A percentile compares a stretch with the other conserved stretches of the same genome.
phyloP scores from a whole-genome alignment of 2,888 invertebrate species.

The Platypus cylindrus region DNA sequence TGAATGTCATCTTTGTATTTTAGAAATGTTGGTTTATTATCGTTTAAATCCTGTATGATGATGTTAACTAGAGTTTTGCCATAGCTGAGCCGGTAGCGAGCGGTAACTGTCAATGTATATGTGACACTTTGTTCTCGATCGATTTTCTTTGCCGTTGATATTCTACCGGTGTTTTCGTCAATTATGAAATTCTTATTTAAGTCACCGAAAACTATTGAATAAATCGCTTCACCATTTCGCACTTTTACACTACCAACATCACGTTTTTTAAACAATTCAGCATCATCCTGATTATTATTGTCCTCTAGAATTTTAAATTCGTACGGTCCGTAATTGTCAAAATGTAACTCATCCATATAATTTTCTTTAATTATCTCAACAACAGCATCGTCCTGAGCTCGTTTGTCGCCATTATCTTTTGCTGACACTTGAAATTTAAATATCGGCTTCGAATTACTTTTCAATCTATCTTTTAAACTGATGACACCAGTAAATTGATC shows the following conservation, averaged over 20 bases:
- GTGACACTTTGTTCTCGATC: constrained; percentile 71
- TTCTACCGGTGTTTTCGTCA: constrained; percentile 63
- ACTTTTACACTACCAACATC: constrained; percentile 68
- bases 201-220: constrained; percentile 73
- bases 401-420: constrained; percentile 66
- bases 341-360: constrained; percentile 59
- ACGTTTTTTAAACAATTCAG: constrained; percentile 45
- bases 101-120: constrained; percentile 71
- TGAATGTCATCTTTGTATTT: constrained; percentile 67
- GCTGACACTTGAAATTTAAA: constrained; percentile 67
- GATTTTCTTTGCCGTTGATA: constrained; percentile 63
- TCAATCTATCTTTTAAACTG: constrained; percentile 51
- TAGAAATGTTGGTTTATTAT: constrained; percentile 76
- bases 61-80: constrained; percentile 71
- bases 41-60: constrained; percentile 76
- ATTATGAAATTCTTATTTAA: constrained; percentile 64
- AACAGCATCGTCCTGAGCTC: constrained; percentile 58
- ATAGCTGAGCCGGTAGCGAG: constrained; percentile 60
- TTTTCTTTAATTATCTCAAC: constrained; percentile 69
- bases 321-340: constrained; percentile 64
- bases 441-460: constrained; percentile 49
- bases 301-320: constrained; percentile 77
- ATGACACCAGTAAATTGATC: constrained; percentile 69
- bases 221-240: constrained; percentile 38
- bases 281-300: constrained; percentile 41